These are phyloP conservation scores for Cybosia mesomella DNA, from an alignment of 2,888 invertebrate species.

Conservation along the genomic window DNA sequence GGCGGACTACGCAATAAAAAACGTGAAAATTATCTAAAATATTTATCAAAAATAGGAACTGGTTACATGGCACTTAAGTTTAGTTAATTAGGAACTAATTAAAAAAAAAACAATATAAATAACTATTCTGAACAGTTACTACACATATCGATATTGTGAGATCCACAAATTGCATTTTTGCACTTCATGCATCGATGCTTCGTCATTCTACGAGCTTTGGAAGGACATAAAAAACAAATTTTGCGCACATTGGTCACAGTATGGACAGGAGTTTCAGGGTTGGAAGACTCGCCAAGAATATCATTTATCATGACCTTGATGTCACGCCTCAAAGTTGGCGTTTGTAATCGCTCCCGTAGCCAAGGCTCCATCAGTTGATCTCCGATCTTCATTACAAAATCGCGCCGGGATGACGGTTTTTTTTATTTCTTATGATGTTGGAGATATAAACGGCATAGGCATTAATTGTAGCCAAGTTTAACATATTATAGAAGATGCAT, in stretches of 20 bases:
- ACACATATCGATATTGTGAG: slow-evolving; percentile 19
- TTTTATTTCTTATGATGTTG: neutral
- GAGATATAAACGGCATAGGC: neutral
- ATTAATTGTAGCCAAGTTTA: neutral
- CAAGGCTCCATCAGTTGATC: slow-evolving; percentile 1
- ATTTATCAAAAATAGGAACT: slow-evolving; percentile 19
- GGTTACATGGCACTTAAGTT: neutral
- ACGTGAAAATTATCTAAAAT: slow-evolving; percentile 18
- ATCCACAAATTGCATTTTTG: slow-evolving; percentile 30
- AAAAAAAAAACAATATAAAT: slow-evolving; percentile 1
- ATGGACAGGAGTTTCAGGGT: slow-evolving; percentile 22
- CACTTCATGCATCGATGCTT: slow-evolving; percentile 33
- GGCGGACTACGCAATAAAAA: slow-evolving; percentile 30
- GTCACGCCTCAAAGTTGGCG: slow-evolving; percentile 26
- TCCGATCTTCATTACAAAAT: neutral
- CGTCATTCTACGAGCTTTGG: slow-evolving; percentile 26
- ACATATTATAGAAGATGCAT: neutral
- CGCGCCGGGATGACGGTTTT: neutral
- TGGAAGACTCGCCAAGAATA: slow-evolving; percentile 26
- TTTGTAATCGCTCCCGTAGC: neutral
- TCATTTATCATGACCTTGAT: slow-evolving; percentile 30
- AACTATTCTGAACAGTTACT: slow-evolving; percentile 10
- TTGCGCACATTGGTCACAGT: slow-evolving; percentile 29
- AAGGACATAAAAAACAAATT: slow-evolving; percentile 32
- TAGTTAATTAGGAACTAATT: neutral